phyloP scores from a whole-genome alignment of 2,113 vertebrate species.

The cattle (Bos taurus) region DNA sequence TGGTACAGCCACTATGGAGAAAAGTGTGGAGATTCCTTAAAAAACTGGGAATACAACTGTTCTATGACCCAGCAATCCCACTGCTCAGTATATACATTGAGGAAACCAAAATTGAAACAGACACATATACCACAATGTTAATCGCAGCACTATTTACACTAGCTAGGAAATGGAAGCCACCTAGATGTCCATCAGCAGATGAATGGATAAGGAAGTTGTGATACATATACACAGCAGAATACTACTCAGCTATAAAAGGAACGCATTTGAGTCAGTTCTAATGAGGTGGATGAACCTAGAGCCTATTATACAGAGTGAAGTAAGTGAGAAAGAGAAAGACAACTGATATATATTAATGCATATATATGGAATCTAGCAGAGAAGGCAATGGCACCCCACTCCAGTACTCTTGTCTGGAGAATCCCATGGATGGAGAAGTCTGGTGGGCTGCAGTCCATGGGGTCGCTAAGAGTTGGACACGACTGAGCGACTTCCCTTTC shows the following conservation, averaged over 20 bases:
- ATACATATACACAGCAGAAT: background rate
- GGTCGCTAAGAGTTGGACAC: too few species aligned
- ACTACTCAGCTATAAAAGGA: background rate
- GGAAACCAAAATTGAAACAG: background rate
- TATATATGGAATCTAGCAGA: background rate
- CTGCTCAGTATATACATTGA: background rate
- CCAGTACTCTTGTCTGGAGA: too few species aligned
- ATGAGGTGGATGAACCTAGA: background rate
- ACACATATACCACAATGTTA: background rate
- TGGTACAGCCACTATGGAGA: background rate
- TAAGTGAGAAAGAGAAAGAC: background rate
- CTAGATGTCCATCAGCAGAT: background rate
- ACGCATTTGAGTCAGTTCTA: background rate
- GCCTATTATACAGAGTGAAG: background rate
- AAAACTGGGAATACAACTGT: background rate
- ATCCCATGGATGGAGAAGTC: too few species aligned
- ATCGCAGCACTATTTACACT: background rate
- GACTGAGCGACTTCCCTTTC: too few species aligned
- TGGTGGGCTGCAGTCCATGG: too few species aligned
- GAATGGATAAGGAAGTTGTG: background rate
- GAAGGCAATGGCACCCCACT: too few species aligned
- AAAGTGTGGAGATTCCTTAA: background rate
- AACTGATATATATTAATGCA: background rate
- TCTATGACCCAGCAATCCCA: background rate
- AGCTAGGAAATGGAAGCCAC: background rate